A percentile compares a stretch with the other conserved stretches of the same genome.
These are phyloP conservation scores for Eurytoma adleriae DNA, from an alignment of 2,888 invertebrate genomes.

Conservation along the genomic window DNA sequence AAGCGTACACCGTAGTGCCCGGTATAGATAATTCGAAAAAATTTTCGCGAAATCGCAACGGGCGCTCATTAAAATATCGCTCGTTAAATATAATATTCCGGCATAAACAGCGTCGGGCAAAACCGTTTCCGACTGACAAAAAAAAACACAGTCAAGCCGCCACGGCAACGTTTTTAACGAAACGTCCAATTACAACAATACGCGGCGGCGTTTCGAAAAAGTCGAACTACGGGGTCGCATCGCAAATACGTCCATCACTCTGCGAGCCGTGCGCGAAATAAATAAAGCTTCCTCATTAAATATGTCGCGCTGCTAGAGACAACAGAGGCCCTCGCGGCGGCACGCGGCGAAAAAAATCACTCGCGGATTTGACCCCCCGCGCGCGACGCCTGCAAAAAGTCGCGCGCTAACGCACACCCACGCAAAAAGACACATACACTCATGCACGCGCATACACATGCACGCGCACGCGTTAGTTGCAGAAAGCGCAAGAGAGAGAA, in stretches of 20 bases:
- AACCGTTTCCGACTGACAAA: neutral
- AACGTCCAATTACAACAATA: constrained; percentile 21
- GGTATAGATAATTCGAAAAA: constrained; percentile 1
- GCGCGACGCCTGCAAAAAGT: too few relatives aligned
- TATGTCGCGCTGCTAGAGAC: constrained; percentile 28
- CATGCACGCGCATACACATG: too few relatives aligned
- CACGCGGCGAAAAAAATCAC: constrained; percentile 25
- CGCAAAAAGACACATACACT: too few relatives aligned
- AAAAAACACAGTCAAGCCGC: neutral
- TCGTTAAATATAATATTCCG: constrained; percentile 9
- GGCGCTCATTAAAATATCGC: neutral
- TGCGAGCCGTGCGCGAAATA: neutral
- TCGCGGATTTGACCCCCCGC: constrained; percentile 21
- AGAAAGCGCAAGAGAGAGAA: neutral
- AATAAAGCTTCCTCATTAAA: constrained; percentile 44
- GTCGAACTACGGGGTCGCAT: neutral
- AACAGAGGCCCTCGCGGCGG: constrained; percentile 10
- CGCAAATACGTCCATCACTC: neutral
- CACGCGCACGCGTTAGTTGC: neutral
- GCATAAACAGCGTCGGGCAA: neutral
- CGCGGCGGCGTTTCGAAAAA: constrained; percentile 11
- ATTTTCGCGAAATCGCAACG: neutral
- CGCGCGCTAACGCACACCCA: too few relatives aligned
- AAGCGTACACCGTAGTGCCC: neutral
- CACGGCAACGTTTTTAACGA: neutral